phyloP scores from a whole-genome alignment of 2,888 invertebrate species.

The Eupithecia vulgata region DNA sequence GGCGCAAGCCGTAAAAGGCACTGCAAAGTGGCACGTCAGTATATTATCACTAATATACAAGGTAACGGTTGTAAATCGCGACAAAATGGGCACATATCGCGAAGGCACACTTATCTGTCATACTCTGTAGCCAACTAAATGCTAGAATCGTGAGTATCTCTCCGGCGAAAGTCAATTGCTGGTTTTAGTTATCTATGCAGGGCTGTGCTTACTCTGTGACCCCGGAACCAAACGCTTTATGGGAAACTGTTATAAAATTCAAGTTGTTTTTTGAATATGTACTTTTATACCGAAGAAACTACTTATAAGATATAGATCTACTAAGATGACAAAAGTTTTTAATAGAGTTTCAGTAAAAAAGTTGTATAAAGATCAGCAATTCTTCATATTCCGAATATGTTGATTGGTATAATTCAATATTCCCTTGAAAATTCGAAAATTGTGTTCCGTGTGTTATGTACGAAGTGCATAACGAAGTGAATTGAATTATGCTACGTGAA shows the following conservation, averaged over 20 bases:
- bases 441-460: background rate
- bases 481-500: background rate
- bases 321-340: too few species aligned
- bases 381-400: background rate
- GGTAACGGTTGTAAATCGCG: conserved; percentile 60
- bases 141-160: conserved; percentile 43
- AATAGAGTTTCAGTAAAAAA: too few species aligned
- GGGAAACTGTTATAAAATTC: conserved; percentile 45
- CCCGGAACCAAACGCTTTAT: conserved; percentile 59
- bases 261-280: conserved; percentile 13
- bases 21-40: conserved; percentile 52
- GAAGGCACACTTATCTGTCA: conserved; percentile 41
- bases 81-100: conserved; percentile 35
- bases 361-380: background rate
- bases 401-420: background rate
- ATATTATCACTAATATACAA: conserved; percentile 57
- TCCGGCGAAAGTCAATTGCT: conserved; percentile 49
- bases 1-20: conserved; percentile 46
- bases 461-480: background rate
- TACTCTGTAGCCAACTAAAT: conserved; percentile 40
- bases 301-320: background rate
- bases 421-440: conserved; percentile 2
- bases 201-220: conserved; percentile 52
- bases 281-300: background rate
- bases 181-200: conserved; percentile 46